Conservation (phyloP, 2,797 vertebrate species). For the Neopelma chrysocephalum region DNA sequence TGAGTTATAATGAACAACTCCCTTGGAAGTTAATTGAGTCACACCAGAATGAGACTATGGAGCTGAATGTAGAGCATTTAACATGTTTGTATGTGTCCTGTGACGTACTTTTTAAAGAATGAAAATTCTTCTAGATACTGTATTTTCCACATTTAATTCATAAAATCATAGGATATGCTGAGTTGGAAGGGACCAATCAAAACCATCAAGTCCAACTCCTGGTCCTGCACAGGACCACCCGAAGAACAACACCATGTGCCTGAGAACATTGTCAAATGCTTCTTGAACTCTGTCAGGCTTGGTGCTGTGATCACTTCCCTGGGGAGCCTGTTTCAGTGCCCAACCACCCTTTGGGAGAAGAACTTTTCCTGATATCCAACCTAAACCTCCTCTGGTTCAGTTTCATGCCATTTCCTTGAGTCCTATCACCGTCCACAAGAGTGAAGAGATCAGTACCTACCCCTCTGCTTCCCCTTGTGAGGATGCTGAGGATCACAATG, state of each 20-base stretch:
- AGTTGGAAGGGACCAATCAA: background rate
- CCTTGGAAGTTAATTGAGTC: background rate
- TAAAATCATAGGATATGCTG: background rate
- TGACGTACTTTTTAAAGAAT: background rate
- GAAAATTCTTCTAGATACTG: background rate
- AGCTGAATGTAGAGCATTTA: background rate
- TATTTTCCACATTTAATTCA: background rate
- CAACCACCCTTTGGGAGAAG: accelerated
- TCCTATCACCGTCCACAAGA: background rate
- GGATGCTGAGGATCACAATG: background rate
- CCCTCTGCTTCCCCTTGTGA: accelerated
- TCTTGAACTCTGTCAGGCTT: background rate
- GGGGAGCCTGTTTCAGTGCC: background rate
- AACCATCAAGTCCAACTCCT: background rate
- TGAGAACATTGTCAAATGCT: accelerated
- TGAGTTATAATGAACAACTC: background rate
- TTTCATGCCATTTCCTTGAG: accelerated
- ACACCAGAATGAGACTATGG: background rate
- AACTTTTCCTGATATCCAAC: background rate
- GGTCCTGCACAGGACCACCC: background rate
- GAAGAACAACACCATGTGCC: background rate
- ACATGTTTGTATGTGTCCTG: background rate
- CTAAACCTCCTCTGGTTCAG: background rate
- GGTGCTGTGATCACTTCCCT: background rate
- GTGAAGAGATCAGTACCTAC: background rate